phyloP scores from a whole-genome alignment of 2,888 invertebrate species.

The Drosophila mettleri region DNA sequence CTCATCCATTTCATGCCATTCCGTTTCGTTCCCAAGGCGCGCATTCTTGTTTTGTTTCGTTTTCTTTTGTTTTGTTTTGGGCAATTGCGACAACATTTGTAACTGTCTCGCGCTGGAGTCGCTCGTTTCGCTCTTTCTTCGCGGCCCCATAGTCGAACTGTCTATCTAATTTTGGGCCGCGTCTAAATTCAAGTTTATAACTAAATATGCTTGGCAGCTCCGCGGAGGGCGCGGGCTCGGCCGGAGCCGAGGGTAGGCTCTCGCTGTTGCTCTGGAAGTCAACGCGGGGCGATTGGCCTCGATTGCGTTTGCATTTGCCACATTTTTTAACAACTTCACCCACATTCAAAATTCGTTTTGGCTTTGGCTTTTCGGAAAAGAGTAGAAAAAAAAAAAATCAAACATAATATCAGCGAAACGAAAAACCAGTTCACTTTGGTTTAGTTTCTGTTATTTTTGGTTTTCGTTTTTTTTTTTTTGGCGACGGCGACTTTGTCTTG shows the following conservation, averaged over 20 bases:
- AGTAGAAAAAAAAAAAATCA: background rate
- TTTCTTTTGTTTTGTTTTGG: constrained; percentile 19
- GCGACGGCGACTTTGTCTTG: constrained; percentile 50
- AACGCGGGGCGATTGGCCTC: constrained; percentile 56
- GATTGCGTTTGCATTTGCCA: constrained; percentile 70
- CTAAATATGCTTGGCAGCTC: constrained; percentile 67
- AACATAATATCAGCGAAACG: constrained; percentile 31
- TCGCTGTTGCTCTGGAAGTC: constrained; percentile 34
- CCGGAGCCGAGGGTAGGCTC: constrained; percentile 6
- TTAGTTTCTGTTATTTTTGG: constrained; percentile 37
- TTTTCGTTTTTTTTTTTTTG: constrained; percentile 8
- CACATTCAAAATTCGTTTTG: constrained; percentile 78
- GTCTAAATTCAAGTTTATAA: constrained; percentile 75
- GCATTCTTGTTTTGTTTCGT: constrained; percentile 18
- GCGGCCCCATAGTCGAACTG: constrained; percentile 30
- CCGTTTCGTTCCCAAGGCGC: constrained; percentile 28
- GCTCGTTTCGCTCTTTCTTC: constrained; percentile 19
- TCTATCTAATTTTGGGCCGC: constrained; percentile 69
- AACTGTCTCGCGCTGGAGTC: constrained; percentile 22
- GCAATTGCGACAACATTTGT: constrained; percentile 39
- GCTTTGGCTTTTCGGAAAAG: constrained; percentile 58
- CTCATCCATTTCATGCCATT: constrained; percentile 28
- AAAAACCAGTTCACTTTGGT: constrained; percentile 54
- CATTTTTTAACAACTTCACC: constrained; percentile 76
- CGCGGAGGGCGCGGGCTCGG: background rate